Base-by-base conservation (phyloP, 2,113 vertebrate genomes). In the Empidonax traillii region DNA sequence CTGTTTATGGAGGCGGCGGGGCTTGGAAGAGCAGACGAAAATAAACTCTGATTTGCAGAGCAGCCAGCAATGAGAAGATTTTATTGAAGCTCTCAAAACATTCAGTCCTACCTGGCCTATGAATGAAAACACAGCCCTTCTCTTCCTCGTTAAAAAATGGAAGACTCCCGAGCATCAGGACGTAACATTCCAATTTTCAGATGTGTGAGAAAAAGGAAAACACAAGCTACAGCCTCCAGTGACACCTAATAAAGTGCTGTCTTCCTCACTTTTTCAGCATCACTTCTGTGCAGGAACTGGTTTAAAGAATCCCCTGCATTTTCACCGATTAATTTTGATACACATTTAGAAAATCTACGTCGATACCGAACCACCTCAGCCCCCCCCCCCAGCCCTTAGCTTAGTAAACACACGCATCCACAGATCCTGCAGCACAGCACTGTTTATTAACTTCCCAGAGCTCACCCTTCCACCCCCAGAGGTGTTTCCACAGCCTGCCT, bases 111-210 rank as follows among this genome's bases (percentile, higher is more conserved):
- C 19, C 1, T 20, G 28, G 55, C 21, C 63, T 35, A 6, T 33
- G 63, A 87, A 81, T 71, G 81, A 72, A 75, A 67, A 55, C 31
- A 65, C 37, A 74, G 80, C 33, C 27, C 18, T 8, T 46, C 33
- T 44, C 49, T 6, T 24, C 27, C 4, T 3, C 18, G 14, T 6
- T 39, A 22, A 35, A 52, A 52, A 52, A n/a, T 0, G 0, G 0
- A 13, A 86, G 87, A 41, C 14, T 49, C 55, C 17, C 0, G 0
- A 51, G 25, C 59, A 37, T 20, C 1, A 0, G 73, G 51, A 76
- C 16, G 16, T 24, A 3, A 14, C 4, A 5, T 20, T 46, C 14
- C 10, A 19, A 2, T 47, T 35, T 14, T 39, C 35, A 68, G 44
- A 6, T 9, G 9, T 3, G 14, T 2, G 1, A 52, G 14, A 35